These are phyloP conservation scores for Chaetogeoica ovagalla DNA, from an alignment of 2,888 invertebrate genomes.

Conservation along the genomic window DNA sequence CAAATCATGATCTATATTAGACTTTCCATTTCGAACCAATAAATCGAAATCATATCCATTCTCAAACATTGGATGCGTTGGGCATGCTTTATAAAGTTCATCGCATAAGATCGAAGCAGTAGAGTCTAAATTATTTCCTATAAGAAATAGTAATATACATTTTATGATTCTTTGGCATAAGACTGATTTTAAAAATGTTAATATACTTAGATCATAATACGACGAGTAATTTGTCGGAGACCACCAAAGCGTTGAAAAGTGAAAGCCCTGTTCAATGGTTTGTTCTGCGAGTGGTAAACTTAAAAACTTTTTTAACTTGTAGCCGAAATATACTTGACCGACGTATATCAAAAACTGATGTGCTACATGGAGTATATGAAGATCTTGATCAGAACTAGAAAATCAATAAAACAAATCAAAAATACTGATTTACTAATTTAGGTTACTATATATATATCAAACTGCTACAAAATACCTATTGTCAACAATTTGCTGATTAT, in stretches of 20 bases:
- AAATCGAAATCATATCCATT: background rate
- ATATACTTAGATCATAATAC: slow-evolving; percentile 26
- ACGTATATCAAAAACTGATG: slow-evolving; percentile 33
- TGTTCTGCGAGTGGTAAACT: slow-evolving; percentile 10
- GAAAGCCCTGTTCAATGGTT: slow-evolving; percentile 22
- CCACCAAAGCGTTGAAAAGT: slow-evolving; percentile 34
- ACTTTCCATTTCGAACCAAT: slow-evolving; percentile 18
- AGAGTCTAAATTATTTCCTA: slow-evolving; percentile 10
- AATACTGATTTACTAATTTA: background rate
- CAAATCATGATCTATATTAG: slow-evolving; percentile 28
- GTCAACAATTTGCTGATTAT: background rate
- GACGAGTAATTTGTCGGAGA: background rate
- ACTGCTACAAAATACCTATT: background rate
- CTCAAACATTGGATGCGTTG: slow-evolving; percentile 11
- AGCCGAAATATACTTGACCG: slow-evolving; percentile 30
- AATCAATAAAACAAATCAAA: slow-evolving; percentile 5
- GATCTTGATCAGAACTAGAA: slow-evolving; percentile 5
- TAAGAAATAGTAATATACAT: background rate
- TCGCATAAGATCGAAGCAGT: slow-evolving; percentile 14
- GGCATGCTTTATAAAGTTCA: background rate
- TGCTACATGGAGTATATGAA: slow-evolving; percentile 1
- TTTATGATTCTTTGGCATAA: background rate
- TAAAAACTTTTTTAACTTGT: slow-evolving; percentile 27
- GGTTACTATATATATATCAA: too few relatives aligned
- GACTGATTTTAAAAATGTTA: background rate